Conservation (phyloP, 2,797 vertebrate genomes). For the Mastacembelus armatus region DNA sequence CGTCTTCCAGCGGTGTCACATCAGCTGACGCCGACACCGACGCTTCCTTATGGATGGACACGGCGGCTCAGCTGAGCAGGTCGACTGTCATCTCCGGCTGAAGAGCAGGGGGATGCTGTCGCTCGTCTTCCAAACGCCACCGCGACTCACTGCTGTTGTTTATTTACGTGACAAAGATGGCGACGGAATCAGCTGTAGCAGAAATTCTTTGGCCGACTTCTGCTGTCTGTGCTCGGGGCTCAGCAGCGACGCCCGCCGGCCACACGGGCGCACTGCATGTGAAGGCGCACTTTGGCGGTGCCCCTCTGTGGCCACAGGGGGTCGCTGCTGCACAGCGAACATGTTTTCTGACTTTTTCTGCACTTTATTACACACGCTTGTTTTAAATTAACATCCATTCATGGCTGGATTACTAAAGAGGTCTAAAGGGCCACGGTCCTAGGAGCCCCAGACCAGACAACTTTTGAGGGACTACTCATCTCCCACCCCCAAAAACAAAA, state of each 20-base stretch:
- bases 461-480: no score
- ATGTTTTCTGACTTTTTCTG: no score
- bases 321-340: slow-evolving; percentile 43
- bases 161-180: slow-evolving; percentile 81
- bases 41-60: slow-evolving; percentile 54
- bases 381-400: no score
- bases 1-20: slow-evolving; percentile 1
- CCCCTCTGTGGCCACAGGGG: background rate
- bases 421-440: no score
- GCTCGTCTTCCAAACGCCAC: slow-evolving; percentile 15
- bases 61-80: slow-evolving; percentile 51
- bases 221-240: slow-evolving; percentile 37
- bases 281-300: rapidly evolving
- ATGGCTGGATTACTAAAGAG: no score
- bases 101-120: no score
- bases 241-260: slow-evolving; percentile 50
- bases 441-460: no score
- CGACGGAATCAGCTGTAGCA: slow-evolving; percentile 77
- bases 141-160: slow-evolving; percentile 67
- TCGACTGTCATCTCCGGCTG: slow-evolving; percentile 31
- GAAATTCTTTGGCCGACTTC: slow-evolving; percentile 59
- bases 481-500: no score
- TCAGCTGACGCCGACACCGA: slow-evolving; percentile 35
- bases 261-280: background rate
- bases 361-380: no score